These are phyloP conservation scores for Brachyopa scutellaris DNA, from an alignment of 2,888 invertebrate genomes.

Conservation along the genomic window DNA sequence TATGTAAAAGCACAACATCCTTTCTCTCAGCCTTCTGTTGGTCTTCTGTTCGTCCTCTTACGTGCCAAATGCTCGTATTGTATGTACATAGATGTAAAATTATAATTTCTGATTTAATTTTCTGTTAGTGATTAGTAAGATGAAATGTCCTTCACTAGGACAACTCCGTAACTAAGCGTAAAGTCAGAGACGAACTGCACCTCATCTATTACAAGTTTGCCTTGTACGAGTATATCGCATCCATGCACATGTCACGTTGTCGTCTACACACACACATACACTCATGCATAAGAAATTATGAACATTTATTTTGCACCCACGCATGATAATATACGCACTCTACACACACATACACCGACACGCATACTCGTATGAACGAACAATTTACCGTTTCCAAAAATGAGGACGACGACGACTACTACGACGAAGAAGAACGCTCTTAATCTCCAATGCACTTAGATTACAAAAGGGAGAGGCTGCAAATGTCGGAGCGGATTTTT, in stretches of 20 bases:
- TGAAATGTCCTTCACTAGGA: conserved; percentile 15
- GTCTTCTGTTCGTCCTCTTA: no score
- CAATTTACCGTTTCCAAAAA: conserved; percentile 40
- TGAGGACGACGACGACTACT: no score
- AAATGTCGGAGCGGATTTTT: conserved; percentile 61
- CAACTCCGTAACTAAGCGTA: not conserved
- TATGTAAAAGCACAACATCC: conserved; percentile 28
- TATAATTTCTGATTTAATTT: conserved; percentile 35
- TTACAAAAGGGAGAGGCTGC: conserved; percentile 41
- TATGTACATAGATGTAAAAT: not conserved
- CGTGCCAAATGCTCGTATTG: no score
- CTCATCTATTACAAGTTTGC: conserved; percentile 16
- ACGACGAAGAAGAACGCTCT: conserved; percentile 64
- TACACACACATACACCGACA: conserved; percentile 40
- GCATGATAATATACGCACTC: conserved; percentile 63
- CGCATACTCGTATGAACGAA: no score
- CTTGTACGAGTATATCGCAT: conserved; percentile 8
- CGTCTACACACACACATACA: not conserved
- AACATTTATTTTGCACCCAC: conserved; percentile 64
- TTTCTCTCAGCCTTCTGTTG: no score
- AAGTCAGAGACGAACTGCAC: conserved; percentile 19
- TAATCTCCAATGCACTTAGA: conserved; percentile 70
- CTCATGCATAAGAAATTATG: conserved; percentile 60
- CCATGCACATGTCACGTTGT: no score
- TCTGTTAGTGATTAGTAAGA: conserved; percentile 35